Evolutionary conservation across 2,888 invertebrate species (phyloP).

Genomic region (Machimus atricapillus): DNA sequence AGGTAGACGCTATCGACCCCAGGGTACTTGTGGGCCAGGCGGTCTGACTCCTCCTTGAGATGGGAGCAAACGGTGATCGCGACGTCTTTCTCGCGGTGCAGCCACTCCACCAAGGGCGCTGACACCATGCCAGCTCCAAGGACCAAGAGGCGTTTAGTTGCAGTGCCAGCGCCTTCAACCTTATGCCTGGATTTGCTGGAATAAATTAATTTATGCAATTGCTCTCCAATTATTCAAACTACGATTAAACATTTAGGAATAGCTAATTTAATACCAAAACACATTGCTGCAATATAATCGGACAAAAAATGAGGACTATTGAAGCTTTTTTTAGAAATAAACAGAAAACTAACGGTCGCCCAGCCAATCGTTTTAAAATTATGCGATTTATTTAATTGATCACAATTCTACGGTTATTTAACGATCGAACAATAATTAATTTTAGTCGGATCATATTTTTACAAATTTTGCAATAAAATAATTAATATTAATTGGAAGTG

Average conservation of each 20-base stretch:
- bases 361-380: neutral
- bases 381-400: neutral
- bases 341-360: neutral
- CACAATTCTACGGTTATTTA: neutral
- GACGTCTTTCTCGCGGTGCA: slow-evolving; percentile 81
- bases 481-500: neutral
- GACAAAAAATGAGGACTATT: no score
- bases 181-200: slow-evolving; percentile 74
- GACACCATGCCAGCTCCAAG: slow-evolving; percentile 96
- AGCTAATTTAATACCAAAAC: no score
- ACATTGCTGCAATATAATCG: no score
- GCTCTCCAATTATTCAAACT: neutral
- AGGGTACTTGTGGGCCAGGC: slow-evolving; percentile 76
- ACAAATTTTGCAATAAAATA: no score
- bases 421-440: neutral
- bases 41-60: slow-evolving; percentile 87
- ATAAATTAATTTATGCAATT: neutral
- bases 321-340: no score
- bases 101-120: slow-evolving; percentile 92
- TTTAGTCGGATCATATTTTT: neutral
- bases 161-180: slow-evolving; percentile 69
- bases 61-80: slow-evolving; percentile 88
- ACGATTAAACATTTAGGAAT: neutral
- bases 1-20: slow-evolving; percentile 82
- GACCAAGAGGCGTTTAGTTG: slow-evolving; percentile 80